Evolutionary conservation across 2,797 vertebrate species (phyloP).

Genomic region (Micromesistius poutassou): DNA sequence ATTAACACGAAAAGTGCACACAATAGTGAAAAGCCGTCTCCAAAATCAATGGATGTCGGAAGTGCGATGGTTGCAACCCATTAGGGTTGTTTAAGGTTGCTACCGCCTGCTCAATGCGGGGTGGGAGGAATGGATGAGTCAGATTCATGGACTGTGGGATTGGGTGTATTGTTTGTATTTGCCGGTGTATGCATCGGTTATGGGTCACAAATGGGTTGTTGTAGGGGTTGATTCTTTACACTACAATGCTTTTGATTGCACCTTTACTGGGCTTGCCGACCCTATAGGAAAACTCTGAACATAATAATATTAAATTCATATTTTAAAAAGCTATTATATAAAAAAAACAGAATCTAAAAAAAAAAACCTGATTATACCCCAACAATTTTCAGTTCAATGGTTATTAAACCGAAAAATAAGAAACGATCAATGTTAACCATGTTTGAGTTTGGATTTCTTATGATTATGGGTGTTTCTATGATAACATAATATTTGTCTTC

Average conservation of each 20-base stretch:
- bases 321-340: too few relatives aligned
- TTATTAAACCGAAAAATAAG: neutral
- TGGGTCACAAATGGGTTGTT: neutral
- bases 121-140: neutral
- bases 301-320: too few relatives aligned
- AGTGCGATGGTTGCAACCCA: neutral
- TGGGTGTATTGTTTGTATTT: neutral
- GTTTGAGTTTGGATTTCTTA: neutral
- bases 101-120: neutral
- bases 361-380: neutral
- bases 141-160: neutral
- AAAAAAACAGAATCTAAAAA: neutral
- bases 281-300: too few relatives aligned
- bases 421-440: neutral
- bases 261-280: neutral
- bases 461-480: neutral
- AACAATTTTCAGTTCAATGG: neutral
- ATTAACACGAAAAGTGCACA: neutral
- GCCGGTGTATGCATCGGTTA: neutral
- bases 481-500: neutral
- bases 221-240: neutral
- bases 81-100: neutral
- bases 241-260: neutral
- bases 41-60: neutral
- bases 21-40: neutral